Evolutionary conservation across 2,113 vertebrate genomes (phyloP).

Genomic region (Crotalus viridis): DNA sequence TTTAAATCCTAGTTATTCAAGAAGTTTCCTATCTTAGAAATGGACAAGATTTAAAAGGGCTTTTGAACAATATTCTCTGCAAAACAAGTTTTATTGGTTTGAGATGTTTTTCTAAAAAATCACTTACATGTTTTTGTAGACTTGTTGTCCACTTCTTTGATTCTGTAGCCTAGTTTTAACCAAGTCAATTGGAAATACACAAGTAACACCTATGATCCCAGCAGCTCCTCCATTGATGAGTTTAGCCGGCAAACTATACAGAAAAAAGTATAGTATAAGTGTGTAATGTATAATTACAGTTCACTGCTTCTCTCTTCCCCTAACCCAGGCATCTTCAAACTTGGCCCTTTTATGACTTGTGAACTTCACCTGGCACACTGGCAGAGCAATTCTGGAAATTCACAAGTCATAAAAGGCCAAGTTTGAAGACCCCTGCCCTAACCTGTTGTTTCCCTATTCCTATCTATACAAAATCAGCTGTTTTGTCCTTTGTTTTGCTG

Average conservation of each 20-base stretch:
- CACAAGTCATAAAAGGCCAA: too few relatives aligned
- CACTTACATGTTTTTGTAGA: conserved; percentile 81
- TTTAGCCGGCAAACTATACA: conserved; percentile 78
- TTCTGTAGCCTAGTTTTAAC: conserved; percentile 84
- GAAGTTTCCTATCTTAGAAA: neutral
- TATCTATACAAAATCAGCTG: neutral
- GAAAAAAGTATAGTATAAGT: neutral
- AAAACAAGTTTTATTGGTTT: neutral
- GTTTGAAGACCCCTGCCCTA: too few relatives aligned
- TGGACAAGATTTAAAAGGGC: neutral
- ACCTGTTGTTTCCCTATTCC: neutral
- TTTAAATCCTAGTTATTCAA: neutral
- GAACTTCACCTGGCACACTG: too few relatives aligned
- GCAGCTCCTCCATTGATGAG: conserved; percentile 83
- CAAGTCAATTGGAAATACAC: conserved; percentile 83
- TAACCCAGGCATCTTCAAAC: neutral
- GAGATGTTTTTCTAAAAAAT: neutral
- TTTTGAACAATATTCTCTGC: neutral
- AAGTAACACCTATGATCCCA: conserved; percentile 82
- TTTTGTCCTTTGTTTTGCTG: neutral
- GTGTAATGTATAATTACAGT: neutral
- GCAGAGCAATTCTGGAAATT: too few relatives aligned
- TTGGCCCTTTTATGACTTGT: too few relatives aligned
- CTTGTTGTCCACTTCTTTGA: conserved; percentile 75
- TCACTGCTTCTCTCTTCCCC: neutral